Conservation (phyloP, 2,888 invertebrate species). For the Heterodera filipjevi region DNA sequence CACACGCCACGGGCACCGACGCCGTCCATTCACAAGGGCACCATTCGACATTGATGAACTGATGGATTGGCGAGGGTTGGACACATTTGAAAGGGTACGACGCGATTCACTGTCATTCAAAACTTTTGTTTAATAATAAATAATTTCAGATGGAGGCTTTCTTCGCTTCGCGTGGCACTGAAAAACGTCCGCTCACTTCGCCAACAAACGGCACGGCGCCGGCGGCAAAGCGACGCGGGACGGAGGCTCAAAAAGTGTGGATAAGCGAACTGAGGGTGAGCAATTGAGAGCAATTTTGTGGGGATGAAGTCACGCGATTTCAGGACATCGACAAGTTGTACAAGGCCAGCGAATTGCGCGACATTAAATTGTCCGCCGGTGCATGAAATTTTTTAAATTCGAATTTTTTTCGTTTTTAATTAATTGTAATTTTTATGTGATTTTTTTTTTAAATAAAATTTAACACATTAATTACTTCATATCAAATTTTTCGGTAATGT, state of each 20-base stretch:
- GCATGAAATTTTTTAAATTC: constrained; percentile 13
- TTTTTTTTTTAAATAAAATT: not conserved
- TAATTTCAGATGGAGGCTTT: constrained; percentile 48
- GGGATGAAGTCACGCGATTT: constrained; percentile 3
- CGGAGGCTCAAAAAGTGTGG: constrained; percentile 55
- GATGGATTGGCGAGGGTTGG: constrained; percentile 50
- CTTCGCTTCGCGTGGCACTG: constrained; percentile 40
- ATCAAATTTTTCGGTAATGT: too few species aligned
- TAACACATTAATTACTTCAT: not conserved
- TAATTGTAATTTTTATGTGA: not conserved
- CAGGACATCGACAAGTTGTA: constrained; percentile 63
- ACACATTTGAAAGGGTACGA: constrained; percentile 45
- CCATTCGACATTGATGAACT: constrained; percentile 56
- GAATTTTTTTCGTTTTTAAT: not conserved
- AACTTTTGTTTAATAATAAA: not conserved
- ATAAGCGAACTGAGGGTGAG: constrained; percentile 58
- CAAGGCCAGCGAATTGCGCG: constrained; percentile 59
- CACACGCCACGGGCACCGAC: constrained; percentile 40
- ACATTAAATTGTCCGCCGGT: constrained; percentile 49
- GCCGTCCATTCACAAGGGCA: constrained; percentile 47
- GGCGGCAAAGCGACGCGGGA: constrained; percentile 40
- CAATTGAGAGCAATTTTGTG: not conserved
- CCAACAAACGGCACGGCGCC: constrained; percentile 28
- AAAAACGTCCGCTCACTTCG: constrained; percentile 32
- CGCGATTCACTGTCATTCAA: not conserved